Percentiles rank a stretch among this genome's conserved stretches.
phyloP scores from a whole-genome alignment of 2,888 invertebrate genomes.

The Nemoura dubitans region DNA sequence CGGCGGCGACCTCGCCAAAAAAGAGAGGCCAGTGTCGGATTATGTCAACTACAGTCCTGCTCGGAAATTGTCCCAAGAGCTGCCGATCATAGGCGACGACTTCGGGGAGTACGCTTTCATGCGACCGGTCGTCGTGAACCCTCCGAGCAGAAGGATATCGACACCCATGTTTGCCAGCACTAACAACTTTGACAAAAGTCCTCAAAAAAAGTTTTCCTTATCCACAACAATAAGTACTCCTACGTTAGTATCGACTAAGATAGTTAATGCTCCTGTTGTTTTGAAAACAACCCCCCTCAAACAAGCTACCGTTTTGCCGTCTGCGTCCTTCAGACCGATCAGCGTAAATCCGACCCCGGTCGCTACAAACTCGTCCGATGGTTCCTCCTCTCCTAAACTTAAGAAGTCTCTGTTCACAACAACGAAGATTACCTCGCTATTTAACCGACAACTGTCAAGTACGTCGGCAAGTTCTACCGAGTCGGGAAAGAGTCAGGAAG shows the following conservation, averaged over 20 bases:
- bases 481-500: slow-evolving; percentile 33
- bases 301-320: slow-evolving; percentile 9
- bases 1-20: slow-evolving; percentile 55
- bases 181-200: slow-evolving; percentile 2
- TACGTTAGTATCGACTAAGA: slow-evolving; percentile 16
- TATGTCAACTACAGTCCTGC: slow-evolving; percentile 59
- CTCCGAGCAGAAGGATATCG: slow-evolving; percentile 50
- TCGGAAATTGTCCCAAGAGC: slow-evolving; percentile 23
- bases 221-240: slow-evolving; percentile 10
- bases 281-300: slow-evolving; percentile 49
- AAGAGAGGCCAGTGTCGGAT: slow-evolving; percentile 55
- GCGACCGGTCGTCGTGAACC: slow-evolving; percentile 50
- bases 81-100: slow-evolving; percentile 53
- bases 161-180: slow-evolving; percentile 41
- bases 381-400: slow-evolving; percentile 15
- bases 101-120: slow-evolving; percentile 56
- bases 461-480: slow-evolving; percentile 38
- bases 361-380: slow-evolving; percentile 19
- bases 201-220: slow-evolving; percentile 21
- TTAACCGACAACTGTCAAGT: slow-evolving; percentile 34
- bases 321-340: slow-evolving; percentile 15
- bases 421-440: slow-evolving; percentile 18
- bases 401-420: background rate
- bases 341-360: background rate
- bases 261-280: slow-evolving; percentile 22